Evolutionary conservation across 2,797 vertebrate genomes (phyloP), one percentile per base, ranked within the genome.

Genomic region (Gadopsis bispinosus): DNA sequence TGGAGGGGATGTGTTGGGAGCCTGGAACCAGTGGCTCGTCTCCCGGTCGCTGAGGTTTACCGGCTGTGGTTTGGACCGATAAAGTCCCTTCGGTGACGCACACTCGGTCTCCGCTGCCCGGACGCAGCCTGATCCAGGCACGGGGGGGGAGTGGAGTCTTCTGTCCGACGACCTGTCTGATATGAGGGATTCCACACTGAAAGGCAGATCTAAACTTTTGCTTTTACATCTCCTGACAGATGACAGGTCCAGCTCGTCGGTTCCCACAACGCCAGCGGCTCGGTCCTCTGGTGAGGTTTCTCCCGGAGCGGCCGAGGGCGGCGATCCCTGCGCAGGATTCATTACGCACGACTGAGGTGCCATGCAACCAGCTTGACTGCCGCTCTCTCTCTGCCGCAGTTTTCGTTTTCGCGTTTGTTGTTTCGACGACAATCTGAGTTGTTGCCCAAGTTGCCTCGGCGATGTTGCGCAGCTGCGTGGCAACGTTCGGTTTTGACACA

Each of bases 151-250:
- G 63, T 68, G 83, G 35, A 81, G 87, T 60, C 86, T 93, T 79
- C 91, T 90, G 62, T 83, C 73, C 7, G 86, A 83, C 33, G 89
- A 88, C 83, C 90, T 87, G 86, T 95, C 93, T 1, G 95, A 93
- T 79, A 97, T 96, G 70, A 97, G 92, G 65, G 96, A 95, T 22
- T 97, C 95, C 76, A 97, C 96, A 41, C 96, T 96, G 87, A 97
- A 97, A 29, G 96, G 93, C 67, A 97, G 91, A 31, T 93, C 90
- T 54, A 69, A 74, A 53, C 83, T 84, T 85, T 92, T 95, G 66
- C 14, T 85, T 89, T 95, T 95, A 83, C 91, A 93, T 73, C 88
- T 90, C 80, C 88, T 92, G 70, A 76, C 87, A 39, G 91, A 73
- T 74, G 91, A 84, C 77, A 89, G 84, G 73, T 94, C 93, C 81